phyloP scores from a whole-genome alignment of 2,888 invertebrate species.

The Calameuta filiformis region DNA sequence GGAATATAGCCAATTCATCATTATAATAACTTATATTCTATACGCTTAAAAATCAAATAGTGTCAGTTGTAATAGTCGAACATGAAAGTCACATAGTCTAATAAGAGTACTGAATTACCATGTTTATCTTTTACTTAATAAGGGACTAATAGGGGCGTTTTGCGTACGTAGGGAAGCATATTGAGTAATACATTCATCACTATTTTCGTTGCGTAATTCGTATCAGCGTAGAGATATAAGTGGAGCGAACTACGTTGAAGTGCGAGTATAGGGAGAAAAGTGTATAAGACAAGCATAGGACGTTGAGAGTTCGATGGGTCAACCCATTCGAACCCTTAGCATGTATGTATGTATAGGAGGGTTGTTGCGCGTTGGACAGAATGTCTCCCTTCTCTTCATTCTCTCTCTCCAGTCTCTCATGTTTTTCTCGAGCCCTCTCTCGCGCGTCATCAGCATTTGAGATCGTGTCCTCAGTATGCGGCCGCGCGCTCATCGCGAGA shows the following conservation, averaged over 20 bases:
- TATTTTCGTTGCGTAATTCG: too few relatives aligned
- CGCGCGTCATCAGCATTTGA: slow-evolving; percentile 10
- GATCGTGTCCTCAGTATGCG: slow-evolving; percentile 43
- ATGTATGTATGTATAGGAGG: not conserved
- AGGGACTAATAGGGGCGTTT: not conserved
- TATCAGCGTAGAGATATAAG: too few relatives aligned
- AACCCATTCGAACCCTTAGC: not conserved
- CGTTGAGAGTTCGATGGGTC: not conserved
- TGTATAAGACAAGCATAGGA: not conserved
- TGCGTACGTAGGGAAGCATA: not conserved
- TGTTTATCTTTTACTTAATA: not conserved
- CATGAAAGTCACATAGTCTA: not conserved
- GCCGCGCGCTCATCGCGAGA: slow-evolving; percentile 49
- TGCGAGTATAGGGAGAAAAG: not conserved
- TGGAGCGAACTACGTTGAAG: not conserved
- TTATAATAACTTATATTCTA: not conserved
- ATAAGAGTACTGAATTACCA: not conserved
- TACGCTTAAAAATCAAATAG: not conserved
- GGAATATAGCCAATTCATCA: not conserved
- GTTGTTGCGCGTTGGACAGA: slow-evolving; percentile 31
- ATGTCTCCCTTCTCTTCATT: slow-evolving; percentile 10
- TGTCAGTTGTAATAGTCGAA: not conserved
- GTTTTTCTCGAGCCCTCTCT: slow-evolving; percentile 7
- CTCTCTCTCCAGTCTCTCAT: not conserved
- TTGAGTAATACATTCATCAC: not conserved